phyloP scores from a whole-genome alignment of 1,140 invertebrate species.

The Brachionus angularis region DNA sequence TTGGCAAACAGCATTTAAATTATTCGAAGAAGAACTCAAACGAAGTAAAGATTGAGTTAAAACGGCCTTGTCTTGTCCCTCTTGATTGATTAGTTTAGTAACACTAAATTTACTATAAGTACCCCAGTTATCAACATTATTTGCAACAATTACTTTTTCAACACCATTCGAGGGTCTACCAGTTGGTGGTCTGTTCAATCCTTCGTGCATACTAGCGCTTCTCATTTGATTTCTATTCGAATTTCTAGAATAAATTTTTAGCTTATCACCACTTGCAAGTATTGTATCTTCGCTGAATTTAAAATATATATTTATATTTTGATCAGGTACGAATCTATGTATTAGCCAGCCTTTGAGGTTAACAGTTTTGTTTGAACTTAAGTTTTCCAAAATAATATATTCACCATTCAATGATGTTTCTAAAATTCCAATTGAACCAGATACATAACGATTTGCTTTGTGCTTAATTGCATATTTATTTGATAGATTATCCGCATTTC shows the following conservation, averaged over 20 bases:
- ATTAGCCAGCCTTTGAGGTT: slow-evolving; percentile 39
- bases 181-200: slow-evolving; percentile 1
- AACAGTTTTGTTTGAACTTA: slow-evolving; percentile 36
- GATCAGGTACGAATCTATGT: slow-evolving; percentile 40
- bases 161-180: background rate
- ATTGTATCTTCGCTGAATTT: slow-evolving; percentile 22
- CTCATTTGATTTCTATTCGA: background rate
- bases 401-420: slow-evolving; percentile 33
- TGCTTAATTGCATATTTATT: slow-evolving; percentile 43
- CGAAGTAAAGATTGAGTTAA: slow-evolving; percentile 25
- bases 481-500: background rate
- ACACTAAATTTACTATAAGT: slow-evolving; percentile 43
- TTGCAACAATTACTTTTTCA: slow-evolving; percentile 23
- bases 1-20: no score
- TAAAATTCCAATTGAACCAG: slow-evolving; percentile 21
- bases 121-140: slow-evolving; percentile 41
- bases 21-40: slow-evolving; percentile 1
- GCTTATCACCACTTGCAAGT: slow-evolving; percentile 10
- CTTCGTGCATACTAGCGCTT: slow-evolving; percentile 25
- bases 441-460: slow-evolving; percentile 38
- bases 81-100: slow-evolving; percentile 42
- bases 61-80: slow-evolving; percentile 35
- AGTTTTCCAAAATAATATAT: slow-evolving; percentile 36
- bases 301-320: slow-evolving; percentile 37
- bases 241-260: background rate